Conservation (phyloP, 2,888 invertebrate species). For the Lasioglossum villosulum region DNA sequence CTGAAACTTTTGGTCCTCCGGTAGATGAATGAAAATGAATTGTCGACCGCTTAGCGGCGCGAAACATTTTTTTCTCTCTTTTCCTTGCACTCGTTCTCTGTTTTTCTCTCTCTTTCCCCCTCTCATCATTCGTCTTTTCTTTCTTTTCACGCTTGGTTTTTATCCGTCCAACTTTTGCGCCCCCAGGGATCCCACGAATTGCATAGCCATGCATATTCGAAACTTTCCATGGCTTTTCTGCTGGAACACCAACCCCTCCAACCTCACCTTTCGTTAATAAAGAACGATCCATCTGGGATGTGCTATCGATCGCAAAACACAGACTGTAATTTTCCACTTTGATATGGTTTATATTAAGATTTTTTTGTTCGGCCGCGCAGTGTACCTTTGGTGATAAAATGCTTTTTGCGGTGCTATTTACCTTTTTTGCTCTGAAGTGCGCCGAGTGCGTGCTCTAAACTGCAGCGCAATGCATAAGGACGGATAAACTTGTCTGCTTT, state of each 20-base stretch:
- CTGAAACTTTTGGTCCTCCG: constrained; percentile 54
- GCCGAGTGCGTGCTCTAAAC: not conserved
- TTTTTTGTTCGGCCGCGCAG: not conserved
- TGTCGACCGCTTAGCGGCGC: constrained; percentile 47
- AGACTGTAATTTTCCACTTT: constrained; percentile 47
- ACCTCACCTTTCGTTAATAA: constrained; percentile 64
- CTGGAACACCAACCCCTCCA: constrained; percentile 48
- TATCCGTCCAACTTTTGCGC: constrained; percentile 67
- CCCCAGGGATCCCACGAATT: constrained; percentile 67
- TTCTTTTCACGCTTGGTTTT: constrained; percentile 61
- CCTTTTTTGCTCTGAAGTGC: not conserved
- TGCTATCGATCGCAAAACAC: constrained; percentile 53
- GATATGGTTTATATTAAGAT: constrained; percentile 21
- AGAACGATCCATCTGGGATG: constrained; percentile 63
- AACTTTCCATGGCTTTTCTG: constrained; percentile 59
- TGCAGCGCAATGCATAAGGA: not conserved
- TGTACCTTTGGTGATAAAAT: not conserved
- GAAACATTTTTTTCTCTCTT: constrained; percentile 42
- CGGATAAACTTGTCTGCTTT: not conserved
- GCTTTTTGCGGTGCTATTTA: not conserved
- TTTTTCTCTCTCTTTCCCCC: constrained; percentile 24
- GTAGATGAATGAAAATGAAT: constrained; percentile 68
- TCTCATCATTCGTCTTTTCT: constrained; percentile 56
- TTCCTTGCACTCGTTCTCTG: constrained; percentile 21
- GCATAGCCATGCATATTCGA: constrained; percentile 71